Conservation (phyloP, 2,888 invertebrate species). For the Drosophila pseudotakahashii region DNA sequence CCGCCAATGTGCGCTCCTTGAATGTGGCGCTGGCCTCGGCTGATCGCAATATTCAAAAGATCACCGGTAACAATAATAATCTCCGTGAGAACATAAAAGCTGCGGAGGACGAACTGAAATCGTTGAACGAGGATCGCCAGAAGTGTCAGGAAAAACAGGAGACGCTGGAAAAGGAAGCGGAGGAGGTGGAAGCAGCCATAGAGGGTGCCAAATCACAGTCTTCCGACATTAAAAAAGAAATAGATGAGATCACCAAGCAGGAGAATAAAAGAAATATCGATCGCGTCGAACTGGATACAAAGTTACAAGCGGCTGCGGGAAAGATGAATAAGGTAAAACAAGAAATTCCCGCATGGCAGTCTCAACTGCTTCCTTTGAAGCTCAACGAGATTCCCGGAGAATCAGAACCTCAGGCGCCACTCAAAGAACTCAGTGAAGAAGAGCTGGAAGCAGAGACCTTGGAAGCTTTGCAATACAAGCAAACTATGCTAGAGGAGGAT, state of each 20-base stretch:
- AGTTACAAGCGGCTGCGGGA: slow-evolving; percentile 87
- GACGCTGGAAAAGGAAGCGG: slow-evolving; percentile 85
- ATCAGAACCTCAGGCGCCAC: slow-evolving; percentile 84
- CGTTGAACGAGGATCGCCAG: slow-evolving; percentile 86
- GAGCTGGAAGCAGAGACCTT: slow-evolving; percentile 87
- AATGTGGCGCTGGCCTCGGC: slow-evolving; percentile 89
- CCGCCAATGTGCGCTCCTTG: slow-evolving; percentile 88
- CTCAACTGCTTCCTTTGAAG: slow-evolving; percentile 86
- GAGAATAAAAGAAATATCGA: slow-evolving; percentile 89
- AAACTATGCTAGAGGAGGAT: slow-evolving; percentile 86
- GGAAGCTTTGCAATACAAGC: slow-evolving; percentile 86
- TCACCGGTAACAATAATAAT: slow-evolving; percentile 89
- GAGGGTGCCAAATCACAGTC: slow-evolving; percentile 86
- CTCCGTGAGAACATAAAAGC: slow-evolving; percentile 90
- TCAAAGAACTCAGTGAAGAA: slow-evolving; percentile 87
- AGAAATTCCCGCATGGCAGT: slow-evolving; percentile 86
- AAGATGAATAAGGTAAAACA: slow-evolving; percentile 86
- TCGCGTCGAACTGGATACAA: slow-evolving; percentile 91
- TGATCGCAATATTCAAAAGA: slow-evolving; percentile 90
- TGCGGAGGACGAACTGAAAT: slow-evolving; percentile 88
- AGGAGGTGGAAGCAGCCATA: slow-evolving; percentile 86
- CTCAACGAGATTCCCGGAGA: slow-evolving; percentile 87
- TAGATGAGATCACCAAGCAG: slow-evolving; percentile 86
- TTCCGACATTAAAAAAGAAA: slow-evolving; percentile 87
- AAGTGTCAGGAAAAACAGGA: slow-evolving; percentile 86